Evolutionary conservation across 1,140 invertebrate species (phyloP).

Genomic region (Leptestheria dahalacensis): DNA sequence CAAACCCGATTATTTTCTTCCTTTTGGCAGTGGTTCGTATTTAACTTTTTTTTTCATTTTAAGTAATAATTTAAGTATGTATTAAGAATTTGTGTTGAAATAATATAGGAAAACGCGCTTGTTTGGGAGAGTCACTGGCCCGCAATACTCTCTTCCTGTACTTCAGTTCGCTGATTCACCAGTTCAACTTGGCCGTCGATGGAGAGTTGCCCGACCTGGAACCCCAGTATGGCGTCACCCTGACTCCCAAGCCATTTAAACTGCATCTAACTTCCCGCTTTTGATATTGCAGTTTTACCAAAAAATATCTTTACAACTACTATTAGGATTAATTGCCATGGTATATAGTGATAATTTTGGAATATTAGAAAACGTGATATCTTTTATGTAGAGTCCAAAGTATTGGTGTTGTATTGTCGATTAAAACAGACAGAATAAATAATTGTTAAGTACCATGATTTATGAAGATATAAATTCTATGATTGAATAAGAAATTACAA

Average conservation of each 20-base stretch:
- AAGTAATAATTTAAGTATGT: neutral
- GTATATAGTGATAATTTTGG: too few species aligned
- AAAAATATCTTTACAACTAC: too few species aligned
- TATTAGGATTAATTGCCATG: too few species aligned
- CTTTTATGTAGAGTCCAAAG: too few species aligned
- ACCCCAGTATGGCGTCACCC: neutral
- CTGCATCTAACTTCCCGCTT: neutral
- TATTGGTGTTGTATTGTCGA: too few species aligned
- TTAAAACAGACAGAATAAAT: too few species aligned
- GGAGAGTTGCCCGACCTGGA: neutral
- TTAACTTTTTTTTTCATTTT: neutral
- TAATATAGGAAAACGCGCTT: slow-evolving; percentile 2
- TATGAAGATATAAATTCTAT: too few species aligned
- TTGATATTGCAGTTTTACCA: too few species aligned
- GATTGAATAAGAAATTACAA: too few species aligned
- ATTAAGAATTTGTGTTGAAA: neutral
- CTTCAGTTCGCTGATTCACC: slow-evolving; percentile 2
- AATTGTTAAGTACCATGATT: too few species aligned
- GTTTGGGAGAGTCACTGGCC: slow-evolving; percentile 8
- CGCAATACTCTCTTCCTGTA: slow-evolving; percentile 10
- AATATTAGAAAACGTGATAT: too few species aligned
- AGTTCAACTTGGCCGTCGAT: neutral
- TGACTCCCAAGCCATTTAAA: neutral
- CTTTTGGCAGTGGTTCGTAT: slow-evolving; percentile 9
- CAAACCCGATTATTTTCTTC: slow-evolving; percentile 8